A percentile compares a stretch with the other conserved stretches of the same genome.
Evolutionary conservation across 1,140 invertebrate species (phyloP).

Genomic region (Chrysoperla carnea): DNA sequence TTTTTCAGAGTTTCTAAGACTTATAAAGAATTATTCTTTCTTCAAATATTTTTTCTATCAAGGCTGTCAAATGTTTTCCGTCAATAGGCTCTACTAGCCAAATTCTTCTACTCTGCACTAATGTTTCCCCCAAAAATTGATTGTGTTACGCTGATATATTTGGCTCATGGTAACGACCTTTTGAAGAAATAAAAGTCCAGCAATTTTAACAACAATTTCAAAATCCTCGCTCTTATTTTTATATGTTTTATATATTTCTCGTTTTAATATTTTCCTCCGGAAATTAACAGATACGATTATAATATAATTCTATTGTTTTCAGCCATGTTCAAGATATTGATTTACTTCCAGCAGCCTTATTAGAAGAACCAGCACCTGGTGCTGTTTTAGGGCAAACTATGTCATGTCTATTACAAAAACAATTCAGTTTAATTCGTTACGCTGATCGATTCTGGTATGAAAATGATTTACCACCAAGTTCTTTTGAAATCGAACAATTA

Average conservation of each 20-base stretch:
- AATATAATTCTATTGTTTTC: constrained; percentile 7
- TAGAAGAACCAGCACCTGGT: constrained; percentile 64
- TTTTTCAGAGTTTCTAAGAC: no score
- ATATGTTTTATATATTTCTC: constrained; percentile 14
- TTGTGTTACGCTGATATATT: no score
- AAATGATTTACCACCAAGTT: constrained; percentile 81
- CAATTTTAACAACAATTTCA: no score
- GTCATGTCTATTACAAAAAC: constrained; percentile 62
- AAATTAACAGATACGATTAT: background rate
- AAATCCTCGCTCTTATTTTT: no score
- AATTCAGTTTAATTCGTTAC: constrained; percentile 60
- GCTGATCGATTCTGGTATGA: constrained; percentile 92
- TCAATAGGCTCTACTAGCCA: no score
- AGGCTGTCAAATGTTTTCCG: no score
- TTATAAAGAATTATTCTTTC: no score
- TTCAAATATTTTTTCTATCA: no score
- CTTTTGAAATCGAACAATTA: constrained; percentile 65
- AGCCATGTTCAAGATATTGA: constrained; percentile 69
- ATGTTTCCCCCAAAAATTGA: no score
- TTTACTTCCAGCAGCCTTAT: constrained; percentile 63
- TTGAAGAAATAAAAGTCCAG: no score
- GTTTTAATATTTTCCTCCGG: constrained; percentile 13
- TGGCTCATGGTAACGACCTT: no score
- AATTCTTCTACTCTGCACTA: no score
- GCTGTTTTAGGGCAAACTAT: constrained; percentile 74